Base-by-base conservation (phyloP, 2,113 vertebrate genomes). In the Tyto alba region DNA sequence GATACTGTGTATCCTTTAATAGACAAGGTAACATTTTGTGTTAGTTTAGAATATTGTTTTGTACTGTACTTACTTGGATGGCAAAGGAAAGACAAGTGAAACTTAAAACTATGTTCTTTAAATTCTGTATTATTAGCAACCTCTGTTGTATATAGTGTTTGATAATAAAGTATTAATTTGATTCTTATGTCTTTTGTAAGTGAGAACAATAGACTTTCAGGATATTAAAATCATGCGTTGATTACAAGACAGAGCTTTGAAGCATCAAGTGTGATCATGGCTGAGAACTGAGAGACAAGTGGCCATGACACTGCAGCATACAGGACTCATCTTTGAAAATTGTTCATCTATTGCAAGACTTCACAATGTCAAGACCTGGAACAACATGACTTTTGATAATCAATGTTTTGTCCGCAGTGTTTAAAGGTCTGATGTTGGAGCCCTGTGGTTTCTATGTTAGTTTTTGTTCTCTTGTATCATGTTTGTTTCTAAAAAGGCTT, bases 91-190 rank as follows among this genome's bases (percentile, higher is more conserved):
- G 97, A 99, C 98, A 98, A 99, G 98, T 98, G 98, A 98, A 98
- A 98, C 94, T 69, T 97, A 96, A 97, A 88, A 84, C 94, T 97
- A 91, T 97, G 97, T 98, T 98, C 98, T 98, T 98, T 98, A 98
- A 98, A 98, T 98, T 98, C 98, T 98, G 98, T 98, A 98, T 98
- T 98, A 98, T 98, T 98, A 98, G 98, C 97, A 98, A 98, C 95
- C 98, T 99, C 98, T 99, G 99, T 99, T 99, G 99, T 99, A 99
- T 98, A 99, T 99, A 99, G 98, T 99, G 99, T 99, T 99, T 99
- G 99, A 99, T 99, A 99, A 99, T 99, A 99, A 99, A 99, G 98
- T 99, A 99, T 99, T 99, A 98, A 99, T 99, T 99, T 99, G 99
- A 99, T 99, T 99, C 98, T 98, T 99, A 99, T 98, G 99, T 99